phyloP scores from a whole-genome alignment of 2,888 invertebrate genomes.

The Amphipoea lucens region DNA sequence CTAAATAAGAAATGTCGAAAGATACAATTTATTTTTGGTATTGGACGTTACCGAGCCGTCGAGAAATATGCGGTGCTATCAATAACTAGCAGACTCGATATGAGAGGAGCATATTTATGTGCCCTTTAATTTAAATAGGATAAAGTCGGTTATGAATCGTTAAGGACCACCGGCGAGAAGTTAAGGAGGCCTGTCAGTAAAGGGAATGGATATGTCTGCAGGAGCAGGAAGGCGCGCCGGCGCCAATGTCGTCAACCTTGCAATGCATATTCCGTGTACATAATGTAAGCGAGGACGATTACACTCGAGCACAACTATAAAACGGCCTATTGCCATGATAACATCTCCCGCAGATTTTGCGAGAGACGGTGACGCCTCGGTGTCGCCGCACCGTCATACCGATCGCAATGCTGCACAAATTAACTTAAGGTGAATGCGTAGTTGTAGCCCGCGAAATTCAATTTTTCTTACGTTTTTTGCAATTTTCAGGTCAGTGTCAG shows the following conservation, averaged over 20 bases:
- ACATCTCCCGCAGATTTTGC: slow-evolving; percentile 65
- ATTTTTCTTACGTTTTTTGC: too few species aligned
- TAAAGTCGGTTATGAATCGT: slow-evolving; percentile 63
- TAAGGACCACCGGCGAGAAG: slow-evolving; percentile 66
- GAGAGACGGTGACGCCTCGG: slow-evolving; percentile 53
- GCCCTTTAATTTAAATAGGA: slow-evolving; percentile 66
- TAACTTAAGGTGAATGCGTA: too few species aligned
- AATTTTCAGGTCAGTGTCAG: too few species aligned
- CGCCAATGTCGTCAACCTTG: slow-evolving; percentile 79
- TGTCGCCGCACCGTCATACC: slow-evolving; percentile 59
- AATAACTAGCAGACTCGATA: slow-evolving; percentile 59
- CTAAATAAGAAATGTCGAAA: slow-evolving; percentile 59
- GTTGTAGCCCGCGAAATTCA: too few species aligned
- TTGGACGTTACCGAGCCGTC: slow-evolving; percentile 46
- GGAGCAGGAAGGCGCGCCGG: slow-evolving; percentile 76
- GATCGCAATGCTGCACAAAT: slow-evolving; percentile 35
- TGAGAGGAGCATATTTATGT: slow-evolving; percentile 55
- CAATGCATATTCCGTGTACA: slow-evolving; percentile 70
- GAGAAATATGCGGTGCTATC: slow-evolving; percentile 63
- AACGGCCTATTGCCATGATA: slow-evolving; percentile 66
- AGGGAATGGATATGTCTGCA: slow-evolving; percentile 65
- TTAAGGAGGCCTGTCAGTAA: slow-evolving; percentile 66
- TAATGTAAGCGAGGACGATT: slow-evolving; percentile 70
- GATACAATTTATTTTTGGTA: slow-evolving; percentile 61
- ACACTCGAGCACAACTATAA: slow-evolving; percentile 63